Conservation (phyloP, 2,888 invertebrate genomes). For the Zeuzera pyrina region DNA sequence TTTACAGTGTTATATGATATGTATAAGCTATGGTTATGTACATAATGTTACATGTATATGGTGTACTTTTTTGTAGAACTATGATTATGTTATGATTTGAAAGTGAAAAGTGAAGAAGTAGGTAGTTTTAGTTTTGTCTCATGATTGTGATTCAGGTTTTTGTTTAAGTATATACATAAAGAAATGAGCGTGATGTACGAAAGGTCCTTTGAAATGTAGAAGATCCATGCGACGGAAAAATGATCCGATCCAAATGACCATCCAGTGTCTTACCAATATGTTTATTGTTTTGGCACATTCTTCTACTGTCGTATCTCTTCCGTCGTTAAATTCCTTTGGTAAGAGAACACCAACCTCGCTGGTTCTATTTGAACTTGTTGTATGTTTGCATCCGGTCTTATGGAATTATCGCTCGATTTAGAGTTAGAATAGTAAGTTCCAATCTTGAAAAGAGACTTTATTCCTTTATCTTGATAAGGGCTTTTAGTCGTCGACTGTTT, state of each 20-base stretch:
- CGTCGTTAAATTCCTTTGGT: constrained; percentile 46
- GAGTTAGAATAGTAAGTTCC: constrained; percentile 62
- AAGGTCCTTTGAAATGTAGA: too few species aligned
- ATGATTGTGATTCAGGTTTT: too few species aligned
- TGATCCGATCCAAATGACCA: constrained; percentile 21
- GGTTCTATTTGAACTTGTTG: constrained; percentile 66
- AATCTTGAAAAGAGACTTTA: constrained; percentile 56
- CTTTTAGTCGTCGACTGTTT: constrained; percentile 69
- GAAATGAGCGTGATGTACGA: too few species aligned
- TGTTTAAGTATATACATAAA: too few species aligned
- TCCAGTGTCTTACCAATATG: constrained; percentile 53
- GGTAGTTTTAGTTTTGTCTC: too few species aligned
- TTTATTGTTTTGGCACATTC: constrained; percentile 43
- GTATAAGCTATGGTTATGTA: too few species aligned
- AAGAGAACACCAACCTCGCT: constrained; percentile 41
- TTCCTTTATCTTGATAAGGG: constrained; percentile 49
- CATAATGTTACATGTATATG: too few species aligned
- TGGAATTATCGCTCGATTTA: constrained; percentile 60
- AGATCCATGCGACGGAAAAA: too few species aligned
- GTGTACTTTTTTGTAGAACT: too few species aligned
- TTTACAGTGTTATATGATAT: too few species aligned
- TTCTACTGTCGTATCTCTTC: neutral
- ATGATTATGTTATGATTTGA: too few species aligned
- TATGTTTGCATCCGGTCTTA: constrained; percentile 62
- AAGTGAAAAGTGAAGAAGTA: too few species aligned